phyloP scores from a whole-genome alignment of 2,888 invertebrate genomes.

The Ormyrus rosae region DNA sequence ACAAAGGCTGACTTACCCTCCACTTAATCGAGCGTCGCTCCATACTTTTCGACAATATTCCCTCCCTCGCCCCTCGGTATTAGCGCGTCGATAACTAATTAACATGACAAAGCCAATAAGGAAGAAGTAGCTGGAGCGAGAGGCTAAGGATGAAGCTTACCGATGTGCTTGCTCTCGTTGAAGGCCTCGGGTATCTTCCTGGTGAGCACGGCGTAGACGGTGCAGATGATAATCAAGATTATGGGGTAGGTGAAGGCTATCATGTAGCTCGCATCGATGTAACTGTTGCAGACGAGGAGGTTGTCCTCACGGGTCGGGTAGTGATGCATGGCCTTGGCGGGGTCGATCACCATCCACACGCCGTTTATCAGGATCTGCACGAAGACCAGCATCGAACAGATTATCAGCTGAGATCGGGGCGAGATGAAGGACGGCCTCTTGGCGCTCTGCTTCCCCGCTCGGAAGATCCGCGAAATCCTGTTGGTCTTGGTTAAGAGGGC shows the following conservation, averaged over 20 bases:
- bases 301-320: constrained; percentile 95
- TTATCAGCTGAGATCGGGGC: constrained; percentile 91
- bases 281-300: constrained; percentile 93
- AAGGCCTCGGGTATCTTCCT: constrained; percentile 99
- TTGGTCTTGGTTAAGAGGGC: constrained; percentile 98
- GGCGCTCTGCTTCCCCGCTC: constrained; percentile 96
- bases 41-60: too few relatives aligned
- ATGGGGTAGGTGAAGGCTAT: constrained; percentile 96
- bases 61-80: too few relatives aligned
- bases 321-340: constrained; percentile 92
- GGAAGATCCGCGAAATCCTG: constrained; percentile 96
- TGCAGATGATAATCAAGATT: constrained; percentile 92
- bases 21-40: too few relatives aligned
- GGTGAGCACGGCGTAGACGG: constrained; percentile 95
- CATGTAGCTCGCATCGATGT: constrained; percentile 95
- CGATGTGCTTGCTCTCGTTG: constrained; percentile 98
- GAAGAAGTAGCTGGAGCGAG: too few relatives aligned
- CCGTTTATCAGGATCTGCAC: constrained; percentile 94
- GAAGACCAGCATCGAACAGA: constrained; percentile 90
- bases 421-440: constrained; percentile 96
- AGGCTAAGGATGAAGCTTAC: constrained; percentile 76
- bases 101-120: too few relatives aligned
- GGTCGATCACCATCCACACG: constrained; percentile 94
- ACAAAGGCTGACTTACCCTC: too few relatives aligned
- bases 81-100: too few relatives aligned